These are phyloP conservation scores for Parnassius orleans DNA, from an alignment of 2,888 invertebrate species.

Conservation along the genomic window DNA sequence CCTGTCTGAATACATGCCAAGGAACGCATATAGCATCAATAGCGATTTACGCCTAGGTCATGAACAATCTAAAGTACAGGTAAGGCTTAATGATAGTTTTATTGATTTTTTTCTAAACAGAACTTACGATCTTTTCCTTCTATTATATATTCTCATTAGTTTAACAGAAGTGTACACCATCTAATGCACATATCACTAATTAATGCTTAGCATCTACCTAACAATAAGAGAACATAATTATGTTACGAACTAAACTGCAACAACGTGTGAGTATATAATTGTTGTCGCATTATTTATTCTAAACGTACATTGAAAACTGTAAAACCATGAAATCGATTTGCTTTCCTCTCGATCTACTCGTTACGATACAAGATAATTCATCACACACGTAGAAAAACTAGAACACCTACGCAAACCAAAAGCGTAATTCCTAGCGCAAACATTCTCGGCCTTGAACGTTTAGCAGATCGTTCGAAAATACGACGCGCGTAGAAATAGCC, in stretches of 20 bases:
- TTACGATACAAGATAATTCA: slow-evolving; percentile 46
- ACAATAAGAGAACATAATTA: too few species aligned
- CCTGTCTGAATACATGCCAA: slow-evolving; percentile 65
- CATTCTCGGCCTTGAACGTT: slow-evolving; percentile 76
- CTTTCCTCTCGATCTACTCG: slow-evolving; percentile 49
- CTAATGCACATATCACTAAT: too few species aligned
- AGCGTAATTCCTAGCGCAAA: slow-evolving; percentile 67
- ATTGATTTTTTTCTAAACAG: too few species aligned
- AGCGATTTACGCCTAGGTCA: slow-evolving; percentile 54
- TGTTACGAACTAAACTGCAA: too few species aligned
- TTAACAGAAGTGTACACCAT: too few species aligned
- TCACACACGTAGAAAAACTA: slow-evolving; percentile 44
- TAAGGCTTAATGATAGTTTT: too few species aligned
- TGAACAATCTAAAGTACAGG: slow-evolving; percentile 42
- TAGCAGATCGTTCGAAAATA: slow-evolving; percentile 69
- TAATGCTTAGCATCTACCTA: too few species aligned
- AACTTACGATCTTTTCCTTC: too few species aligned
- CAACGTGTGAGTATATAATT: slow-evolving; percentile 17
- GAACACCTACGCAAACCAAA: slow-evolving; percentile 51
- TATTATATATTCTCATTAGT: too few species aligned
- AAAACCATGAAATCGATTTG: slow-evolving; percentile 65
- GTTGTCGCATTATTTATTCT: slow-evolving; percentile 62
- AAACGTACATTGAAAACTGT: slow-evolving; percentile 52
- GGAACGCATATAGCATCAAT: slow-evolving; percentile 15
- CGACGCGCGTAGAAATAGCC: slow-evolving; percentile 74